A percentile compares a stretch with the other conserved stretches of the same genome.
These are phyloP conservation scores for Diplazon laetatorius DNA, from an alignment of 2,888 invertebrate genomes.

Conservation along the genomic window DNA sequence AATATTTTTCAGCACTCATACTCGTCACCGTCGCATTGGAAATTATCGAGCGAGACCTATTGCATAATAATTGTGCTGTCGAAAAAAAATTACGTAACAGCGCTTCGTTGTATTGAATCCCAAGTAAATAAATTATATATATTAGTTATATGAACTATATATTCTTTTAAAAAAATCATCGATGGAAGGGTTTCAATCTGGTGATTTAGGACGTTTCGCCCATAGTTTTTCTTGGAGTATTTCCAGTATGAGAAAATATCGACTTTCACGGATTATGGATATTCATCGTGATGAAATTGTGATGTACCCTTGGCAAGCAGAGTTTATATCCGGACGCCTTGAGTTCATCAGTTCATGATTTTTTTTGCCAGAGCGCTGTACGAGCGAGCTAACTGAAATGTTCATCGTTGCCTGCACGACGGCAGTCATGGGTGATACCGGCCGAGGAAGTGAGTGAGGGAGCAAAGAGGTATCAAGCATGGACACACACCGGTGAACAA, in stretches of 20 bases:
- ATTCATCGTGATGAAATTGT: constrained; percentile 58
- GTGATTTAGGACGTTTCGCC: no score
- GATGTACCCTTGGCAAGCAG: constrained; percentile 35
- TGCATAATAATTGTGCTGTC: no score
- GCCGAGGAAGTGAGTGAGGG: constrained; percentile 25
- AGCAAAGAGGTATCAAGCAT: constrained; percentile 23
- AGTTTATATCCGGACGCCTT: background rate
- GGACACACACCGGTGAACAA: constrained; percentile 33
- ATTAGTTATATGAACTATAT: no score
- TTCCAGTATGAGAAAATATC: constrained; percentile 35
- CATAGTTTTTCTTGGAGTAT: background rate
- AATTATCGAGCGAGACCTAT: no score
- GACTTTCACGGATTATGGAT: constrained; percentile 46
- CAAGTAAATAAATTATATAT: no score
- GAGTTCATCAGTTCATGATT: constrained; percentile 48
- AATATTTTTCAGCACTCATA: no score
- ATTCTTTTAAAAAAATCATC: no score
- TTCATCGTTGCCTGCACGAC: constrained; percentile 13
- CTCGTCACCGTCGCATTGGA: no score
- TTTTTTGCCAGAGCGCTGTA: constrained; percentile 36
- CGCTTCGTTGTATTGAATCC: no score
- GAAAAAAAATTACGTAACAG: no score
- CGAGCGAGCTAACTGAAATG: constrained; percentile 32
- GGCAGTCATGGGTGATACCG: background rate
- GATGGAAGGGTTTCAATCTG: no score